Base-by-base conservation (phyloP, 2,888 invertebrate species). In the Ryuthela nishihirai region DNA sequence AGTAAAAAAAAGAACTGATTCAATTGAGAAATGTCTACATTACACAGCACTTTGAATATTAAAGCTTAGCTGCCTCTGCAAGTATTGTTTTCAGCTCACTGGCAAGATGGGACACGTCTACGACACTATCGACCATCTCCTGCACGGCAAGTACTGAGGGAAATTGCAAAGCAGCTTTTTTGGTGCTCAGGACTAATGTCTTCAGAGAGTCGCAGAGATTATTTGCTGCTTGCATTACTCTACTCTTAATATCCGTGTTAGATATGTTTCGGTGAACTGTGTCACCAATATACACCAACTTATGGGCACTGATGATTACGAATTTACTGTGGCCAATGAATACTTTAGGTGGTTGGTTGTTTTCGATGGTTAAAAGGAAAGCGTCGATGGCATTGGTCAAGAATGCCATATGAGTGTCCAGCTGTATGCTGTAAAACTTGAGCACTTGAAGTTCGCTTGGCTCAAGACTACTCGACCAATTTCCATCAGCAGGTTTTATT, bases 241-340 rank as follows among this genome's bases (percentile, higher is more conserved):
- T 21, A 21, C 21, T 47, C 12, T 35, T 48, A 10, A 48, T 69
- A 20, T 46, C 36, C 12, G 15, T 20, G 21, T 39, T 10, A 17
- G 15, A 18, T 12, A 39, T 20, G 74, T 90, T 91, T 69, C 88
- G 83, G 73, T 91, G 86, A 24, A 95, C 87, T 42, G 88, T 90
- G 76, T 95, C 94, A 47, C 94, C 94, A 60, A 94, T 92, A 72
- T 90, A 88, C 17, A 95, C 90, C 70, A 97, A 80, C 73, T 92
- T 85, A 72, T 94, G 93, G 18, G 93, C 94, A 72, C 89, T 88
- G 43, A 95, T 80, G 32, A 95, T 89, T 7, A 97, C 92, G 74
- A 91, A 91, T 75, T 95, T 95, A 45, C 90, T 89, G 72, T 93
- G 89, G 9, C 90, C 90, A 47, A 94, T 84, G 75, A 94, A 94